Evolutionary conservation across 2,888 invertebrate species (phyloP).

Genomic region (Lottia gigantea): DNA sequence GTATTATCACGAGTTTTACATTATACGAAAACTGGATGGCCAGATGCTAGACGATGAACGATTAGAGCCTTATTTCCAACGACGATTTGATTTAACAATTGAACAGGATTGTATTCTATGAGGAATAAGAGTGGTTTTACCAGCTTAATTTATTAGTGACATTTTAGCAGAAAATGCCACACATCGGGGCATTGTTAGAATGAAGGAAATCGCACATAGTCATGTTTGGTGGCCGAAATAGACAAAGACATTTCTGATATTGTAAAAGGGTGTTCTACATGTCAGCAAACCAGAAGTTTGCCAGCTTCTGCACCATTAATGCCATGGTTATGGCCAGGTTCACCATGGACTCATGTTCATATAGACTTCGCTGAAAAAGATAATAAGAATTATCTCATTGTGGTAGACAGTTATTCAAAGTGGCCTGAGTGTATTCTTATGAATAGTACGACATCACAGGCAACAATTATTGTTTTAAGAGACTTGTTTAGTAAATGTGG

Average conservation of each 20-base stretch:
- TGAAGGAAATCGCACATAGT: constrained; percentile 7
- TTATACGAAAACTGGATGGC: constrained; percentile 12
- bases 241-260: not conserved
- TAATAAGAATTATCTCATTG: constrained; percentile 50
- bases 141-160: not conserved
- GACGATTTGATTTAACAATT: constrained; percentile 7
- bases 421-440: constrained; percentile 64
- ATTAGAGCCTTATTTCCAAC: constrained; percentile 12
- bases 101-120: constrained; percentile 10
- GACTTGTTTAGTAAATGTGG: too few relatives aligned
- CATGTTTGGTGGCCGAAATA: constrained; percentile 15
- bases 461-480: constrained; percentile 35
- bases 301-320: constrained; percentile 2
- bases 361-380: constrained; percentile 67
- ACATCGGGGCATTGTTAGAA: constrained; percentile 10
- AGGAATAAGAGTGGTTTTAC: constrained; percentile 7
- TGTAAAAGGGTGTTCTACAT: not conserved
- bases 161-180: not conserved
- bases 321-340: constrained; percentile 12
- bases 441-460: constrained; percentile 29
- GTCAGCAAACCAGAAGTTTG: constrained; percentile 11
- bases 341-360: constrained; percentile 64
- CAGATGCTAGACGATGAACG: constrained; percentile 11
- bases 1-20: constrained; percentile 12
- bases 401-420: constrained; percentile 67